Evolutionary conservation across 2,113 vertebrate genomes (phyloP), one percentile per base, ranked within the genome.

Genomic region (Halichoerus grypus): DNA sequence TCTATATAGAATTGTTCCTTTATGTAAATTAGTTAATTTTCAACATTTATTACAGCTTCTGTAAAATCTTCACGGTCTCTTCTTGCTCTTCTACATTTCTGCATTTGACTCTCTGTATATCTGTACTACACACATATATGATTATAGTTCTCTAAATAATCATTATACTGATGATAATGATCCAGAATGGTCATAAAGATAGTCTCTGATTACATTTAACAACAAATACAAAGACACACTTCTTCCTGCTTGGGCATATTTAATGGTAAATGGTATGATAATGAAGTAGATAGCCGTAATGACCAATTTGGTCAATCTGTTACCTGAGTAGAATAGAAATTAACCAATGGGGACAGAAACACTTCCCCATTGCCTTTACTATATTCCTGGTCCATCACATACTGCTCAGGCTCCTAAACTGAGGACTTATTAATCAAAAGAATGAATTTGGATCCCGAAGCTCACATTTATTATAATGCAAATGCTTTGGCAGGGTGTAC

Each of bases 21-120:
- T 88, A 28, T 19, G 18, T 57, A 91, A 86, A 92, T 92, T 63
- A 65, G 49, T 82, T 84, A 51, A 77, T 69, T 97, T 95, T 76
- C 69, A 79, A 33, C 22, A 16, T 67, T 53, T 67, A 76, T 84
- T 76, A 79, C 10, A 85, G 28, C 39, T 93, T 84, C 16, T 42
- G 31, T 76, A 55, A 94, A 49, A 77, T 55, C 26, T 46, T 93
- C 36, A 39, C 14, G 81, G 55, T n/a, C 19, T 67, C 7, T 59
- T 49, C 28, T 36, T 57, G 31, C 22, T 83, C 49, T 87, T 51
- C 53, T 31, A 7, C 19, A 49, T 84, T 92, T 90, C 69, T 86
- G 1, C 3, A 14, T 63, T 53, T 69, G 72, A 26, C 12, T 96
- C 51, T 28, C 7, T 3, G 2, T 13, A 16, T 55, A 22, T 51